Evolutionary conservation across 53 echinoderm and acorn worm species (phyloP).

Genomic region (Stichopus horrens): DNA sequence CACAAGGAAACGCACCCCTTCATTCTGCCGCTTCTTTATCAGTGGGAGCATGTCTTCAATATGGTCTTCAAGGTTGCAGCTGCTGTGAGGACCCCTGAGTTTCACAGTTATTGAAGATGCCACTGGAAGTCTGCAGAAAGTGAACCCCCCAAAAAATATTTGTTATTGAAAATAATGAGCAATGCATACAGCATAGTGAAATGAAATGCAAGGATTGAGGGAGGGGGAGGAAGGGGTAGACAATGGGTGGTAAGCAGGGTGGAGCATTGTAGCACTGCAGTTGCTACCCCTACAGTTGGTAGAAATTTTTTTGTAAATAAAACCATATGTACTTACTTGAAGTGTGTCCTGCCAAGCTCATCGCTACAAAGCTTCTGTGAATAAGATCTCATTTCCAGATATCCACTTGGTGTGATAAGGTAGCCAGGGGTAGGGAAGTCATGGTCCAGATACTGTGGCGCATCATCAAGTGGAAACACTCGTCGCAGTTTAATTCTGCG

Average conservation of each 20-base stretch:
- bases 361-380: constrained; percentile 29
- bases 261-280: no score
- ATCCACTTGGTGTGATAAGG: constrained; percentile 64
- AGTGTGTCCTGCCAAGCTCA: constrained; percentile 47
- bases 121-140: no score
- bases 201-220: no score
- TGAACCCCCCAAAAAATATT: no score
- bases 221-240: no score
- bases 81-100: no score
- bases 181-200: no score
- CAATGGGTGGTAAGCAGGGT: no score
- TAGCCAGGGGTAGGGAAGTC: constrained; percentile 74
- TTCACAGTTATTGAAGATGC: no score
- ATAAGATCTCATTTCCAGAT: constrained; percentile 53
- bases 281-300: no score
- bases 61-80: constrained; percentile 17
- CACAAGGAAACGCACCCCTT: constrained; percentile 5
- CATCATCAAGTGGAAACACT: constrained; percentile 57
- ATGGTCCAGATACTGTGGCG: constrained; percentile 59
- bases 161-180: no score
- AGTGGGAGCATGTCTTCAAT: constrained; percentile 54
- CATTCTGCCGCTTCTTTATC: constrained; percentile 7
- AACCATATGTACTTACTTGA: not conserved
- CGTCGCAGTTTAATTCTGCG: constrained; percentile 37
- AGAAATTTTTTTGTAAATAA: no score